Evolutionary conservation across 1,140 invertebrate species (phyloP).

Genomic region (Drosophila pallidifrons): DNA sequence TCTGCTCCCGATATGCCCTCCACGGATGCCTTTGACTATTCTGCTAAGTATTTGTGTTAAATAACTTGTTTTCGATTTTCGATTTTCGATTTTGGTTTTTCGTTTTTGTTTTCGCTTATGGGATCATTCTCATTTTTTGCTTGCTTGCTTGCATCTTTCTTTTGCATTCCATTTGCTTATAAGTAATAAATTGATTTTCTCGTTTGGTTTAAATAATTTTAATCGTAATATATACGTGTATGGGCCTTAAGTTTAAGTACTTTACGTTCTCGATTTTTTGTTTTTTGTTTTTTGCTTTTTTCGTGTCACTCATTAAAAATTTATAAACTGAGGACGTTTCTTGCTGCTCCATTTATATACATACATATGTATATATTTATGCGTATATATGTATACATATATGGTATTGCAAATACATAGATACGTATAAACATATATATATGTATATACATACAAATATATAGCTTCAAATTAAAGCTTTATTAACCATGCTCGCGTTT

Average conservation of each 20-base stretch:
- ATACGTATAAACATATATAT: slow-evolving; percentile 49
- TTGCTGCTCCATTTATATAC: slow-evolving; percentile 48
- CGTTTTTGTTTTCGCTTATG: slow-evolving; percentile 8
- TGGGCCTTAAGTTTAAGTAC: slow-evolving; percentile 65
- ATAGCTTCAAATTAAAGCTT: slow-evolving; percentile 85
- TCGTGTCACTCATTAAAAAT: slow-evolving; percentile 78
- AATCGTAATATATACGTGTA: slow-evolving; percentile 62
- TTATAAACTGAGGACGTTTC: slow-evolving; percentile 81
- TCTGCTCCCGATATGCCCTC: slow-evolving; percentile 34
- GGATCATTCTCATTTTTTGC: slow-evolving; percentile 14
- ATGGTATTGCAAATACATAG: slow-evolving; percentile 26
- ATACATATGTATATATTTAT: slow-evolving; percentile 41
- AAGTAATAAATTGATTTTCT: slow-evolving; percentile 63
- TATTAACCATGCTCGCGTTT: slow-evolving; percentile 85
- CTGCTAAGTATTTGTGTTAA: slow-evolving; percentile 41
- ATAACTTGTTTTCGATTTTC: slow-evolving; percentile 14
- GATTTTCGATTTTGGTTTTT: not conserved
- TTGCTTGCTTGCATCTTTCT: too few species aligned
- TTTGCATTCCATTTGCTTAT: slow-evolving; percentile 34
- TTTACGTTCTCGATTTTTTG: slow-evolving; percentile 23
- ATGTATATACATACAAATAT: slow-evolving; percentile 69
- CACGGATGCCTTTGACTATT: slow-evolving; percentile 27
- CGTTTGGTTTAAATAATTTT: slow-evolving; percentile 54
- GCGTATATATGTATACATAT: slow-evolving; percentile 26
- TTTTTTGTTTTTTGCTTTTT: not conserved